These are phyloP conservation scores for Variabilichromis moorii DNA, from an alignment of 2,113 vertebrate species.

Conservation along the genomic window DNA sequence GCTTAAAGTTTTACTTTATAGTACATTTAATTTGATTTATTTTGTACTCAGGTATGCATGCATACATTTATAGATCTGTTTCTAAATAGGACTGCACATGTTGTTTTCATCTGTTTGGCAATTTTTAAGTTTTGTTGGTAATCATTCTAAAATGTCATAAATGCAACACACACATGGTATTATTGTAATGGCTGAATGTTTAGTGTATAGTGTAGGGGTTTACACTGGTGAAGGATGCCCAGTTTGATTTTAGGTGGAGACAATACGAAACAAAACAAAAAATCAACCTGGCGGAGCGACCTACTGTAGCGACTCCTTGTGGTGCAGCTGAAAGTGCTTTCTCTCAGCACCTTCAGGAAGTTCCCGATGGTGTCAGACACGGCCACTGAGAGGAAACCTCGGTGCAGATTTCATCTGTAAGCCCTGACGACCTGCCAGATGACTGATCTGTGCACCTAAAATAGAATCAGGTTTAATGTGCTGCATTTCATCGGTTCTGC, in stretches of 20 bases:
- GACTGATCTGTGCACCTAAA: not conserved
- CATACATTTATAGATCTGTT: not conserved
- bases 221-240: not conserved
- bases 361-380: not conserved
- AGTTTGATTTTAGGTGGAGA: not conserved
- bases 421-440: not conserved
- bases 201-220: not conserved
- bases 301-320: not conserved
- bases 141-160: not conserved
- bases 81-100: not conserved
- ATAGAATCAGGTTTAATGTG: not conserved
- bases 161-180: not conserved
- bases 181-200: not conserved
- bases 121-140: not conserved
- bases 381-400: not conserved
- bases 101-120: not conserved
- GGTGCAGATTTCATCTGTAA: not conserved
- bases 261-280: rapidly evolving
- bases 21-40: not conserved
- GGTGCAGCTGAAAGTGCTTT: not conserved
- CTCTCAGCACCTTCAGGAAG: not conserved
- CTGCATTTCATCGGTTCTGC: not conserved
- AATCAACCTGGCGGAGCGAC: not conserved
- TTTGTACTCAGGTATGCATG: not conserved
- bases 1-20: not conserved